Conservation (phyloP, 2,113 vertebrate species). For the Craseonycteris thonglongyai region DNA sequence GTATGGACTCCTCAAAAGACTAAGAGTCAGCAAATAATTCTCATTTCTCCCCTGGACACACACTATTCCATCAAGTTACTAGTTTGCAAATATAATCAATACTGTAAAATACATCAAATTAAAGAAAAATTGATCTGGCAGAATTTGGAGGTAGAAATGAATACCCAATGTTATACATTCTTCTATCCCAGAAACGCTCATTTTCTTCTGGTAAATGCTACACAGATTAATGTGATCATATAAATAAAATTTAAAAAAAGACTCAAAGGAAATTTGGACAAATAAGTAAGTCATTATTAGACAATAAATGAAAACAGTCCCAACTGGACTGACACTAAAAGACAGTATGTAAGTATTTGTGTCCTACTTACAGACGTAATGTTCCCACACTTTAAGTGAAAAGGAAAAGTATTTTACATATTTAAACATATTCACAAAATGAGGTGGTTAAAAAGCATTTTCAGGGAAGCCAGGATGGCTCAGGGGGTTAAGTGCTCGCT, state of each 20-base stretch:
- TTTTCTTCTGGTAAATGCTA: conserved; percentile 16
- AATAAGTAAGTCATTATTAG: not conserved
- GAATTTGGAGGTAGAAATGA: conserved; percentile 59
- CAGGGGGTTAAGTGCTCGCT: too few species aligned
- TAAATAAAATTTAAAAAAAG: not conserved
- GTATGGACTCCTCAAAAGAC: conserved; percentile 32
- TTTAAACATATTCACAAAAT: conserved; percentile 17
- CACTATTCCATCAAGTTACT: conserved; percentile 3
- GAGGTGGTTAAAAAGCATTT: not conserved
- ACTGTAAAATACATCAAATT: conserved; percentile 43
- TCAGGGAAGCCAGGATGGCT: too few species aligned
- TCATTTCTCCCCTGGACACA: conserved; percentile 8
- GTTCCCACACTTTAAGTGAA: not conserved
- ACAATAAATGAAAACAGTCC: not conserved
- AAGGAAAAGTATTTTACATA: not conserved
- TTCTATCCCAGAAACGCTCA: conserved; percentile 13
- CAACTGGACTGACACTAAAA: not conserved
- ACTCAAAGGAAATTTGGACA: not conserved
- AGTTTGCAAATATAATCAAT: conserved; percentile 54
- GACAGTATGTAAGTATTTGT: not conserved
- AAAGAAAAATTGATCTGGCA: conserved; percentile 55
- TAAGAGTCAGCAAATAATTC: conserved; percentile 10
- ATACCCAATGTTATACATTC: not conserved
- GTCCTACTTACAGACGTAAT: not conserved
- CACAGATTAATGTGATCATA: not conserved